A percentile compares a stretch with the other conserved stretches of the same genome.
These are phyloP conservation scores for Lophius americanus DNA, from an alignment of 2,797 vertebrate genomes.

Conservation along the genomic window DNA sequence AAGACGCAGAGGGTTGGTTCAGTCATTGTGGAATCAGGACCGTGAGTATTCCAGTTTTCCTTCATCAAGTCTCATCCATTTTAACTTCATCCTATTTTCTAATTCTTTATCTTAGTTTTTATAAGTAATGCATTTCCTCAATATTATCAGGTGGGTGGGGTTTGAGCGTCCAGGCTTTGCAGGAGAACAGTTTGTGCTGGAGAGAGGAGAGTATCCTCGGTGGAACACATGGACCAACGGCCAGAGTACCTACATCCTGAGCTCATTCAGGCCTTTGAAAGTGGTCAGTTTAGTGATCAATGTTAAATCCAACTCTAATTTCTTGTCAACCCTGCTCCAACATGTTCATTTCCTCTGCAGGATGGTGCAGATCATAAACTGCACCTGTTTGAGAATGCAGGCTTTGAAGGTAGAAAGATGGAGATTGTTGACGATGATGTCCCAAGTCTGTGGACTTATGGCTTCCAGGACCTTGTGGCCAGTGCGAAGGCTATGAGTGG, in stretches of 20 bases:
- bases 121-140: neutral
- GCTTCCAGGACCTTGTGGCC: slow-evolving; percentile 92
- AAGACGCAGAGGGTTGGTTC: slow-evolving; percentile 89
- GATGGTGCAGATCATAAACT: slow-evolving; percentile 90
- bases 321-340: slow-evolving; percentile 4
- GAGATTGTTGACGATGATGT: slow-evolving; percentile 92
- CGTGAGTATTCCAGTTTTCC: slow-evolving; percentile 81
- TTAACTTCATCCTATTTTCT: slow-evolving; percentile 5
- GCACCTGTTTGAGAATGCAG: slow-evolving; percentile 88
- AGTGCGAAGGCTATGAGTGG: slow-evolving; percentile 87
- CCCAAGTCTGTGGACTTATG: slow-evolving; percentile 92
- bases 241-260: slow-evolving; percentile 78
- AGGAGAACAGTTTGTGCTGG: slow-evolving; percentile 91
- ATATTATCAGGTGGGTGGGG: slow-evolving; percentile 84
- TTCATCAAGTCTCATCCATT: neutral
- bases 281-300: slow-evolving; percentile 73
- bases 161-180: slow-evolving; percentile 83
- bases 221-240: slow-evolving; percentile 94
- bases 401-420: slow-evolving; percentile 89
- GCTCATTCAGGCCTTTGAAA: slow-evolving; percentile 85
- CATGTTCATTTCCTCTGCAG: slow-evolving; percentile 64
- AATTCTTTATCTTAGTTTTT: neutral
- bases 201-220: slow-evolving; percentile 91
- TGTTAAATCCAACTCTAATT: neutral
- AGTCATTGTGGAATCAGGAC: slow-evolving; percentile 89